These are phyloP conservation scores for Macrobrachium nipponense DNA, from an alignment of 1,140 invertebrate species.

Conservation along the genomic window DNA sequence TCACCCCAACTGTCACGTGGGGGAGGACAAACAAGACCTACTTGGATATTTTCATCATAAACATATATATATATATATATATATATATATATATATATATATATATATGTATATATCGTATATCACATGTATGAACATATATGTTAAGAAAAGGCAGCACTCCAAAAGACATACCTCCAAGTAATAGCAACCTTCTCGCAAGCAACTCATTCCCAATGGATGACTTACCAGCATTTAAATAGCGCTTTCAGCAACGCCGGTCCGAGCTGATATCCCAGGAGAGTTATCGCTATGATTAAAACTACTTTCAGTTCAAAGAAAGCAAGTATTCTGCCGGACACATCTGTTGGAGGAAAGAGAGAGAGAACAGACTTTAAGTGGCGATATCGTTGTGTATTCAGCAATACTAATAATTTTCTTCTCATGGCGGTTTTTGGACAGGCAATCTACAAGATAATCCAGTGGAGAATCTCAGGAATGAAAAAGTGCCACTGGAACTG, in stretches of 20 bases:
- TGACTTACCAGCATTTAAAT: slow-evolving; percentile 41
- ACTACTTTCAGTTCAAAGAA: slow-evolving; percentile 45
- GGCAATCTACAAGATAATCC: no score
- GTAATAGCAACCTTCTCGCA: background rate
- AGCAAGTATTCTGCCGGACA: slow-evolving; percentile 26
- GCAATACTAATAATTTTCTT: no score
- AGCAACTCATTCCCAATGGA: background rate
- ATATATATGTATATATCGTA: slow-evolving; percentile 36
- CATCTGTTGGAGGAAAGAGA: slow-evolving; percentile 11
- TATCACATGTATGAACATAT: slow-evolving; percentile 24
- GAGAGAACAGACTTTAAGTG: background rate
- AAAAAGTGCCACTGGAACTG: no score
- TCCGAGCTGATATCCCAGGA: slow-evolving; percentile 34
- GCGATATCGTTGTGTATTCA: background rate
- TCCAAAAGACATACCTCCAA: background rate
- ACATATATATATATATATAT: background rate
- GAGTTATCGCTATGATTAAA: slow-evolving; percentile 9
- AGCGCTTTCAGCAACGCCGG: slow-evolving; percentile 22
- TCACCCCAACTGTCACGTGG: no score
- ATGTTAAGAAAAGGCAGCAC: background rate
- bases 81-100: slow-evolving; percentile 44
- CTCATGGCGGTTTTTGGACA: no score
- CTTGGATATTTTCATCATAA: no score
- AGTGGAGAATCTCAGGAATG: no score
- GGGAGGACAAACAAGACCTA: no score